A percentile compares a stretch with the other conserved stretches of the same genome.
These are phyloP conservation scores for Oconnorella tubifera DNA, from an alignment of 2,888 invertebrate species.

Conservation along the genomic window DNA sequence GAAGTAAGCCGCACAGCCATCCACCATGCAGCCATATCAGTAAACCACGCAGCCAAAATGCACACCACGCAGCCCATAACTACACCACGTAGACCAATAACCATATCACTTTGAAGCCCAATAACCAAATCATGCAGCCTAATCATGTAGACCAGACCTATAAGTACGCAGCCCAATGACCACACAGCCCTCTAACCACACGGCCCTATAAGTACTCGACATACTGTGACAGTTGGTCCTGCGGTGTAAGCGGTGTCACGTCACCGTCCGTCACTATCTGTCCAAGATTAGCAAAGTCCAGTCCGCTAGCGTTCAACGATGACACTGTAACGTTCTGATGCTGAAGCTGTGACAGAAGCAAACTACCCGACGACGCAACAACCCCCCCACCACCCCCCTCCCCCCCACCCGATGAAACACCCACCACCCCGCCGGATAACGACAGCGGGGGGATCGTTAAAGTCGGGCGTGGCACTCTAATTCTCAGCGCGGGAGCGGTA, in stretches of 20 bases:
- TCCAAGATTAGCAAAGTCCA: conserved; percentile 10
- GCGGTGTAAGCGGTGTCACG: conserved; percentile 81
- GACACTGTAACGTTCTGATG: not conserved
- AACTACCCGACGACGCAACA: not conserved
- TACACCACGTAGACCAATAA: no score
- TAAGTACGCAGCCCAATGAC: no score
- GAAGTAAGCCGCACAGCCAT: no score
- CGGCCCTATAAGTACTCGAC: conserved; percentile 69
- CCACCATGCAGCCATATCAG: no score
- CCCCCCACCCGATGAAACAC: not conserved
- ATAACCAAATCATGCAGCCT: no score
- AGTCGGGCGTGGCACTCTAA: not conserved
- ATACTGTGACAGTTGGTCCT: conserved; percentile 91
- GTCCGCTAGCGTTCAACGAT: not conserved
- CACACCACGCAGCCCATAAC: no score
- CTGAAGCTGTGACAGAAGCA: conserved; percentile 1
- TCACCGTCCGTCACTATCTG: conserved; percentile 43
- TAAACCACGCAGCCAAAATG: no score
- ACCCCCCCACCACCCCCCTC: not conserved
- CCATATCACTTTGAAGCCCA: no score
- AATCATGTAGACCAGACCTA: no score
- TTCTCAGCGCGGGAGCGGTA: not conserved
- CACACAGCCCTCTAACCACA: no score
- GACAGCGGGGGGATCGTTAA: conserved; percentile 8
- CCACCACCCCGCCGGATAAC: conserved; percentile 1